Evolutionary conservation across 2,113 vertebrate genomes (phyloP), one percentile per base, ranked within the genome.

Genomic region (Anoplopoma fimbria): DNA sequence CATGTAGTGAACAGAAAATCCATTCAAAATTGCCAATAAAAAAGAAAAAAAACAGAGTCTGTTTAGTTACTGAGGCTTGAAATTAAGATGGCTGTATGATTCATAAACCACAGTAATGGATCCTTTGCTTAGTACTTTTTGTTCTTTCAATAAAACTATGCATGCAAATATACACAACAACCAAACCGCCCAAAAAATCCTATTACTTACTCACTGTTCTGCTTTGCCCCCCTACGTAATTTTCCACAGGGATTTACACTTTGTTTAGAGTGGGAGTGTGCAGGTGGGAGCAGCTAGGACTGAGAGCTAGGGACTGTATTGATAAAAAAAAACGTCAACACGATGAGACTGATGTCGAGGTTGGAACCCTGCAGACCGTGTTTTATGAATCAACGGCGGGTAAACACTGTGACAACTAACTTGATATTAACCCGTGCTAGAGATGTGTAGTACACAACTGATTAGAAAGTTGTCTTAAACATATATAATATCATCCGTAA

Each of bases 71-170:
- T 69, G 80, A 80, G 60, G 89, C 85, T 75, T 86, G 88, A 86
- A 86, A 86, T 83, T 31, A 82, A 86, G 76, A 84, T 77, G 19
- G 49, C 82, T 55, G 62, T 67, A 83, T 86, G 82, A 91, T 86
- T 91, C 90, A 88, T 85, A 87, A 88, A 90, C 70, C 83, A 60
- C 82, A 62, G 77, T 55, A 68, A 87, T 82, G 61, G 71, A 81
- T 81, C 25, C 10, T 67, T 77, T 64, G 53, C 76, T 86, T 67
- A 19, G 64, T 57, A 72, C 64, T 68, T 83, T 83, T 85, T 78
- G 76, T 85, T 85, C 81, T 90, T 79, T 84, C 85, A 84, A 75
- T 89, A 79, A 88, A 81, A 67, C 33, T 42, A 73, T 57, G 68
- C 74, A 85, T 68, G 68, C 57, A 85, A 81, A 81, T 70, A 74